phyloP scores from a whole-genome alignment of 2,888 invertebrate genomes.

The Lepetodrilus schrolli region DNA sequence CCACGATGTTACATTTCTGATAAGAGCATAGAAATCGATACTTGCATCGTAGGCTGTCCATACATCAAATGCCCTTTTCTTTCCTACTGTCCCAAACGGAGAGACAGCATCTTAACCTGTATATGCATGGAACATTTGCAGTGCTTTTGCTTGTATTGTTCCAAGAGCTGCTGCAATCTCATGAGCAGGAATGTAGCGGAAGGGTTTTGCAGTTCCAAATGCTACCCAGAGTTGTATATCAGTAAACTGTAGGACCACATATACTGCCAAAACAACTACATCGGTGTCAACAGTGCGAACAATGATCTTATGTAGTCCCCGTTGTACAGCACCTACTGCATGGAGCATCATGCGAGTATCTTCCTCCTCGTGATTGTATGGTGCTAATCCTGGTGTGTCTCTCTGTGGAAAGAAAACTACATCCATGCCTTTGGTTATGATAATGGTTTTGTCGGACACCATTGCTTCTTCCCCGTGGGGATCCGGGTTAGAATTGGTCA shows the following conservation, averaged over 20 bases:
- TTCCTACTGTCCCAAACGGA: not conserved
- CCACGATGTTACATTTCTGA: not conserved
- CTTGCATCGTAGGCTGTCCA: not conserved
- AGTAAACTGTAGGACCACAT: too few species aligned
- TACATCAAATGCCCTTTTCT: slow-evolving; percentile 1
- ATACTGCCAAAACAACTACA: not conserved
- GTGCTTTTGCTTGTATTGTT: not conserved
- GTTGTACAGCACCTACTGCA: not conserved
- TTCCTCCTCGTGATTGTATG: not conserved
- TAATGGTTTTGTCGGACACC: not conserved
- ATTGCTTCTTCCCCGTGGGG: too few species aligned
- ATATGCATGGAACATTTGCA: not conserved
- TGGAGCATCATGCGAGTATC: not conserved
- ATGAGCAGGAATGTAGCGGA: not conserved
- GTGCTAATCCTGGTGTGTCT: not conserved
- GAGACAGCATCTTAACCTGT: not conserved
- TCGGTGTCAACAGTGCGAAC: not conserved
- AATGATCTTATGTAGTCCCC: not conserved
- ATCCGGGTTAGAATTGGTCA: too few species aligned
- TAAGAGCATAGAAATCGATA: not conserved
- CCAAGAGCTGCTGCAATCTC: not conserved
- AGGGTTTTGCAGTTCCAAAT: not conserved
- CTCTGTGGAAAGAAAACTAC: too few species aligned
- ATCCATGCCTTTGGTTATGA: not conserved
- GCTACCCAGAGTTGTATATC: not conserved